Evolutionary conservation across 2,113 vertebrate species (phyloP).

Genomic region (Cyphomyrus plagiostoma): DNA sequence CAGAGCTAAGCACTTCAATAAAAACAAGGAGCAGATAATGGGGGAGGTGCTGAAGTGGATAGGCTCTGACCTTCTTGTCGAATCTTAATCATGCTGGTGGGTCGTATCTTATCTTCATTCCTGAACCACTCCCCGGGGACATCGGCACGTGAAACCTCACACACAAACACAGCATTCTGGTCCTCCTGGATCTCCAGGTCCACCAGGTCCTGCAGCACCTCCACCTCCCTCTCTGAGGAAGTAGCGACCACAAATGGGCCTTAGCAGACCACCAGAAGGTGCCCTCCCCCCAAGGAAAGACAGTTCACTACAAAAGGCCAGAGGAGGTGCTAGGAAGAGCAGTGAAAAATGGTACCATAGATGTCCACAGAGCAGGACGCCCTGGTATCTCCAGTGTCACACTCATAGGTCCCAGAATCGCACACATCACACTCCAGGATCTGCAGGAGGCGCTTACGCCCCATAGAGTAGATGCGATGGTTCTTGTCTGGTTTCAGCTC

Average conservation of each 20-base stretch:
- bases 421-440: constrained; percentile 44
- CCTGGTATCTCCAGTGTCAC: constrained; percentile 54
- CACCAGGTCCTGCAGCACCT: constrained; percentile 65
- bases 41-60: not conserved
- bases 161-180: constrained; percentile 82
- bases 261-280: not conserved
- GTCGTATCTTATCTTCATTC: constrained; percentile 62
- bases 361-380: constrained; percentile 65
- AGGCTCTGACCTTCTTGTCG: constrained; percentile 76
- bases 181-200: constrained; percentile 71
- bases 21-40: not conserved
- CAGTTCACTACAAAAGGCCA: not conserved
- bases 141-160: constrained; percentile 68
- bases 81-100: constrained; percentile 69
- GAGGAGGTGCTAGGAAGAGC: not conserved
- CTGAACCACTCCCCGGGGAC: constrained; percentile 73
- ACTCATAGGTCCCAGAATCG: constrained; percentile 60
- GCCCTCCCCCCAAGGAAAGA: not conserved
- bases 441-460: constrained; percentile 62
- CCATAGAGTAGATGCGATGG: constrained; percentile 74
- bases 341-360: constrained; percentile 58
- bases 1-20: not conserved
- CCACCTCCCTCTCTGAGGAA: constrained; percentile 66
- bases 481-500: constrained; percentile 62
- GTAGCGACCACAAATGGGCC: not conserved